Base-by-base conservation (phyloP, 2,113 vertebrate genomes). In the Atlantisia rogersi region DNA sequence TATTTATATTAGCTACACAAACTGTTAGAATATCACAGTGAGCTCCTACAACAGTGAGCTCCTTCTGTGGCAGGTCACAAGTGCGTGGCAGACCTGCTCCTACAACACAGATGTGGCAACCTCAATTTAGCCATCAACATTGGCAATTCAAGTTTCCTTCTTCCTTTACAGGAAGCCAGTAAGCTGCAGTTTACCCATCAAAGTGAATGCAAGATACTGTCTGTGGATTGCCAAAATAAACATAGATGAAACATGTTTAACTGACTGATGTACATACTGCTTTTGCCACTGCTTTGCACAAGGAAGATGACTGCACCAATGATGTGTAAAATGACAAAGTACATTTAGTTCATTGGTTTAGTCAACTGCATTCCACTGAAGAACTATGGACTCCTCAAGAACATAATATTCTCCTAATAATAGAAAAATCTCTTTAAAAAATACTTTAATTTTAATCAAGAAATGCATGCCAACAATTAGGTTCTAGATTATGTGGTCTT, bases 271-370 rank as follows among this genome's bases (percentile, higher is more conserved):
- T 28, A 28, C 24, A 68, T 35, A 53, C 40, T 73, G 50, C 18
- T 93, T 94, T 90, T 65, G 86, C 56, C 89, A 60, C 42, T 88
- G 69, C 67, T 91, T 77, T 55, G 74, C 44, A 90, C 6, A 93
- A 92, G 94, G 90, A 10, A 1, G n/a, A 68, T 46, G 56, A 77
- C 59, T 70, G 44, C 29, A 88, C 52, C 81, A 82, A 87, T 69
- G 68, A 91, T 1, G 35, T 69, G 73, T 48, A 91, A 91, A 82
- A 83, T n/a, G 9, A 82, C 40, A 69, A 82, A 85, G 44, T 67
- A 82, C 8, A 83, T 40, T 65, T 14, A 78, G 68, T 32, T 76
- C 56, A 63, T 5, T 62, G 28, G 64, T 77, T 82, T 46, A 84
- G 78, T 46, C 67, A 88, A 64, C 39, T 70, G 63, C 35, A 58